phyloP scores from a whole-genome alignment of 2,888 invertebrate genomes.

The Chaitophorus viminalis region DNA sequence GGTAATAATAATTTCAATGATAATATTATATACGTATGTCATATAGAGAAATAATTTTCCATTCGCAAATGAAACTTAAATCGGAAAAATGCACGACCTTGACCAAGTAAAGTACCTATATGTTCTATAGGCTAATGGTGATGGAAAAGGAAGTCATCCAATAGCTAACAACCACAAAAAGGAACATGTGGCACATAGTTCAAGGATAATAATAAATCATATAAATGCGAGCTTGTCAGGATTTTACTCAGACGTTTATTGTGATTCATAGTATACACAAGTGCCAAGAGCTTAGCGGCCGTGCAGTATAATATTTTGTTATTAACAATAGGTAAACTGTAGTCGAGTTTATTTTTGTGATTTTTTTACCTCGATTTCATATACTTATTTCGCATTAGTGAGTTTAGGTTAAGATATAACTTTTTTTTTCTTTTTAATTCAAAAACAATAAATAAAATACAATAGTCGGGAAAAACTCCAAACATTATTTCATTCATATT shows the following conservation, averaged over 20 bases:
- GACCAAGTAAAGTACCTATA: not conserved
- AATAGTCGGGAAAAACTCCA: not conserved
- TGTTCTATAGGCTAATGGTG: not conserved
- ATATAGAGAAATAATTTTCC: too few relatives aligned
- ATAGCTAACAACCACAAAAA: constrained; percentile 9
- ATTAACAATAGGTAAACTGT: constrained; percentile 15
- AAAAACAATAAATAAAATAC: not conserved
- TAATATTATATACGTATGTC: too few relatives aligned
- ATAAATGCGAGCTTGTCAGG: not conserved
- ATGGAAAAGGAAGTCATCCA: constrained; percentile 40
- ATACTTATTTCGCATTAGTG: not conserved
- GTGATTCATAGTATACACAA: constrained; percentile 40
- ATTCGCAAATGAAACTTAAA: too few relatives aligned
- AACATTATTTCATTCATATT: not conserved
- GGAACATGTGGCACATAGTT: not conserved
- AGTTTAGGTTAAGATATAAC: not conserved
- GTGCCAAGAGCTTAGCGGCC: constrained; percentile 40
- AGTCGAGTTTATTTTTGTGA: constrained; percentile 42
- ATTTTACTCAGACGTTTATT: constrained; percentile 9
- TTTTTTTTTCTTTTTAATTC: not conserved
- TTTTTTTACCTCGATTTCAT: constrained; percentile 42
- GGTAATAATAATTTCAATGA: too few relatives aligned
- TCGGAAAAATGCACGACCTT: not conserved
- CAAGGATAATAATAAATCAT: constrained; percentile 38
- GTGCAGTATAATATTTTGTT: constrained; percentile 35